Base-by-base conservation (phyloP, 2,113 vertebrate species). In the Neodon shergylaensis region DNA sequence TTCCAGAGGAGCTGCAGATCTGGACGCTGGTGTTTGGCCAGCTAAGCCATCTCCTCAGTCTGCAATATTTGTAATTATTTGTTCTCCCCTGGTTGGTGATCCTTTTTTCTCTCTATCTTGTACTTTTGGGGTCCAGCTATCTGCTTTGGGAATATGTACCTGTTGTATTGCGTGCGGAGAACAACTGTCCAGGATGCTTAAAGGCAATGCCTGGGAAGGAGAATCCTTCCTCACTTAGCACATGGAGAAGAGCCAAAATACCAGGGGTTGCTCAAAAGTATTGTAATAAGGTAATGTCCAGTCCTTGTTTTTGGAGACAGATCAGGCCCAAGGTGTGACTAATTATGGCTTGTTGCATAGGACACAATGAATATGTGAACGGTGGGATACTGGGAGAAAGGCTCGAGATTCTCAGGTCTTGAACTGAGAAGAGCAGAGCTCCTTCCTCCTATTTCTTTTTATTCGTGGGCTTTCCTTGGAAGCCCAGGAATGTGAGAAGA, bases 81-180 rank as follows among this genome's bases (percentile, higher is more conserved):
- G 13, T 7, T 52, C 21, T 63, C 13, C 31, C 52, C 22, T 47
- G 26, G 1, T 22, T 7, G 14, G n/a, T 93, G 90, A 42, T 73
- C 72, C 54, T 65, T 52, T 90, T 74, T 26, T 49, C 28, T 44
- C 9, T 65, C 83, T 89, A 24, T 42, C 11, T 85, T 72, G 61
- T 66, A 83, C 92, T 96, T 96, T 96, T 91, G 78, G 36, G 36
- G 54, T 68, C 73, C 63, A 52, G 39, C 6, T 92, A 36, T 91
- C 94, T 72, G 31, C 92, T 91, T 96, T 77, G 58, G 47, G 78
- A 24, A 81, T 89, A n/a, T 85, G 77, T 22, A 33, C 17, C 81
- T 90, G 66, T 12, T 11, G 16, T 91, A 72, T 19, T 11, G 16
- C 14, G 26, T 16, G 19, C n/a, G 11, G 94, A 97, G 92, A n/a